Evolutionary conservation across 2,113 vertebrate species (phyloP), one percentile per base, ranked within the genome.

Genomic region (Lycaon pictus): DNA sequence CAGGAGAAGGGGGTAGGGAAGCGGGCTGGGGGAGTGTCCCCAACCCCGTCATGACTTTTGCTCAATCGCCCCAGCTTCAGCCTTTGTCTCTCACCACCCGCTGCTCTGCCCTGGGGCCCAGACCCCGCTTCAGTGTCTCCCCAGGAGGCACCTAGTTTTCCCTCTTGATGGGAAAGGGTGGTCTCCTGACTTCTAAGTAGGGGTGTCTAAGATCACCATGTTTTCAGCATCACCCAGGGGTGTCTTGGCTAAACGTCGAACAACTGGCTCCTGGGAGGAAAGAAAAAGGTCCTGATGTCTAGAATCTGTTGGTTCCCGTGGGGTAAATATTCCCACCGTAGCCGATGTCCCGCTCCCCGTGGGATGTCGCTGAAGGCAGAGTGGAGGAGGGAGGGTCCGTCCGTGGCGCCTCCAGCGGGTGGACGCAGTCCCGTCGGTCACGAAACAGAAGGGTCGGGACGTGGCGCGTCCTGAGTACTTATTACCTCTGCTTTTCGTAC

Each of bases 321-420:
- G 6, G 3, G 27, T 65, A 19, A 15, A 0, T 8, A 56, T 48
- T 43, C 63, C 19, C 76, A 48, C 4, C 2, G 0, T 0, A 65
- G 65, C n/a, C 10, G 0, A 19, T 48, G 48, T n/a, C 56, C 3
- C 3, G 3, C 3, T 4, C 3, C 29, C 5, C 2, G 0, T 0
- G 12, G 10, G 65, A 25, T 0, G 16, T 1, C 35, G 27, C 67
- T 13, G 58, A 29, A n/a, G 2, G 23, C 19, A 58, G 76, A 25
- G 48, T 11, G 1, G 25, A 11, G n/a, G 2, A 4, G 17, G 19
- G 37, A 4, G 1, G 53, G 7, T 1, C 43, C 4, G 25, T 20
- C 1, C 15, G 48, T 32, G 51, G 72, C 5, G 3, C 23, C 22
- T 37, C 72, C 23, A 76, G 72, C 7, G 3, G 37, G 23, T 23